Percentiles rank a stretch among this genome's conserved stretches.
Evolutionary conservation across 2,888 invertebrate genomes (phyloP).

Genomic region (Parnassius apollo): DNA sequence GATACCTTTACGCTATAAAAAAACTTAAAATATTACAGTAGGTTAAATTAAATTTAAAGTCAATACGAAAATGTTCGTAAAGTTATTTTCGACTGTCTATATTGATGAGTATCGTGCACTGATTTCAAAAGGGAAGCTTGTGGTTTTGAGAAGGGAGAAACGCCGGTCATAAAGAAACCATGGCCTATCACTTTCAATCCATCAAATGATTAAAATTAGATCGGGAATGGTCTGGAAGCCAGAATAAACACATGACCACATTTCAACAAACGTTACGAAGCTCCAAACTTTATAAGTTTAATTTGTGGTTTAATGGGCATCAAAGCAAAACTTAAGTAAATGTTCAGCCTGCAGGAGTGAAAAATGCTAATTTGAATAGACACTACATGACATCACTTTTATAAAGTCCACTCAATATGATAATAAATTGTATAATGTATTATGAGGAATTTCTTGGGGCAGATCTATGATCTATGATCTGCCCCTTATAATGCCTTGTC

Average conservation of each 20-base stretch:
- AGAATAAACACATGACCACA: not conserved
- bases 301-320: not conserved
- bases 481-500: too few species aligned
- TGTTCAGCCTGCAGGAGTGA: too few species aligned
- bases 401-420: too few species aligned
- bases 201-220: not conserved
- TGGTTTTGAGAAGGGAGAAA: not conserved
- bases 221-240: not conserved
- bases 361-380: too few species aligned
- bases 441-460: too few species aligned
- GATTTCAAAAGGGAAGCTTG: not conserved
- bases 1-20: too few species aligned
- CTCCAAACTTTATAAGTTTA: not conserved
- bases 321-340: not conserved
- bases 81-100: not conserved
- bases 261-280: not conserved
- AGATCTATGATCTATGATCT: too few species aligned
- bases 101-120: not conserved
- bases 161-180: not conserved
- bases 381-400: too few species aligned
- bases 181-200: not conserved
- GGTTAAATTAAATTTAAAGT: too few species aligned
- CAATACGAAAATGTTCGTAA: not conserved
- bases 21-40: too few species aligned
- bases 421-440: too few species aligned